A percentile compares a stretch with the other conserved stretches of the same genome.
These are phyloP conservation scores for Drosophila limbata DNA, from an alignment of 2,888 invertebrate species.

Conservation along the genomic window DNA sequence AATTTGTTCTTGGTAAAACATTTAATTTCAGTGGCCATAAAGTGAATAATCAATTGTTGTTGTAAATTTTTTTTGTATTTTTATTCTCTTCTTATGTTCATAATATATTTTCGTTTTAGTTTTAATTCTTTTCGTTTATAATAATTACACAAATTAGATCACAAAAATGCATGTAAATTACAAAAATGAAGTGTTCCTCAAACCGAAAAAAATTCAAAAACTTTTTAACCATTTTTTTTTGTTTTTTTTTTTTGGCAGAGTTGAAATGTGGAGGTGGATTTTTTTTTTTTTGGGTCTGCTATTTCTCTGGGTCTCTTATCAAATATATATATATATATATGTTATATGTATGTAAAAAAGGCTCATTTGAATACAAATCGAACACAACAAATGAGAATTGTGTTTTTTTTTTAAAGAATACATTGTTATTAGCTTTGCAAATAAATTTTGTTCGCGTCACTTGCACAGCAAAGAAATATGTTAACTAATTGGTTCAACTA, in stretches of 20 bases:
- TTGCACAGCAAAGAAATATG: slow-evolving; percentile 50
- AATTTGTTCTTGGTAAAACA: slow-evolving; percentile 55
- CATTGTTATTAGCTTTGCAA: slow-evolving; percentile 47
- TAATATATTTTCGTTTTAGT: slow-evolving; percentile 58
- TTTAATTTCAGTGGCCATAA: slow-evolving; percentile 65
- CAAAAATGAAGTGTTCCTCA: slow-evolving; percentile 71
- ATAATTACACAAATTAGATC: slow-evolving; percentile 83
- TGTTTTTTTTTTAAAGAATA: slow-evolving; percentile 32
- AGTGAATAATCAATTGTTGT: slow-evolving; percentile 57
- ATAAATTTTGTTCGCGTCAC: slow-evolving; percentile 58
- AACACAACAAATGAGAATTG: slow-evolving; percentile 11
- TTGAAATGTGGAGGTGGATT: slow-evolving; percentile 32
- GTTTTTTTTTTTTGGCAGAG: slow-evolving; percentile 29
- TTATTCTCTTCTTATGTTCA: slow-evolving; percentile 43
- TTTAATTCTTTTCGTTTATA: slow-evolving; percentile 72
- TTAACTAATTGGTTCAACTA: slow-evolving; percentile 37
- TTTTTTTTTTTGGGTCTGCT: slow-evolving; percentile 19
- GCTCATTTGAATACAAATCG: slow-evolving; percentile 37
- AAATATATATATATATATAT: slow-evolving; percentile 33
- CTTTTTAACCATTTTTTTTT: slow-evolving; percentile 37
- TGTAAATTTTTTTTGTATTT: slow-evolving; percentile 32
- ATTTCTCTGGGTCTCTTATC: slow-evolving; percentile 33
- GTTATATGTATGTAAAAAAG: slow-evolving; percentile 27
- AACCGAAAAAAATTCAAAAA: slow-evolving; percentile 44
- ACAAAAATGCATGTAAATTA: slow-evolving; percentile 83